Percentiles rank a stretch among this genome's conserved stretches.
Conservation (phyloP, 2,113 vertebrate genomes). For the Apeltes quadracus region DNA sequence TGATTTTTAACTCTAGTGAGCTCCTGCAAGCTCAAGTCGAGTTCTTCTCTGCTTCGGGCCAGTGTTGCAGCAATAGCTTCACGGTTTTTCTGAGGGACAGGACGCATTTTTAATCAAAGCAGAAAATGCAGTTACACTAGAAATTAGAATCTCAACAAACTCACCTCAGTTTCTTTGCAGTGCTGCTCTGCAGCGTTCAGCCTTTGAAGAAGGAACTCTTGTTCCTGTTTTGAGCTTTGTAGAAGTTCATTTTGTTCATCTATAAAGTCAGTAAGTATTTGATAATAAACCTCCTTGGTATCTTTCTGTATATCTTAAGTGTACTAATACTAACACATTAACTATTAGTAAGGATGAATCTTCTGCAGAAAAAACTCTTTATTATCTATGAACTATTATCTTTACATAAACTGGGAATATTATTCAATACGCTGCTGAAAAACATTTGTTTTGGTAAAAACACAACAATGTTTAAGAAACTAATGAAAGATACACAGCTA, state of each 20-base stretch:
- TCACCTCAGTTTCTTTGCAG: constrained; percentile 83
- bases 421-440: background rate
- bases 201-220: constrained; percentile 79
- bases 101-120: constrained; percentile 33
- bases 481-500: background rate
- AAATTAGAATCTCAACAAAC: constrained; percentile 3
- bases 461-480: background rate
- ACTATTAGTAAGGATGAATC: background rate
- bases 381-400: background rate
- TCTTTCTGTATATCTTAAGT: background rate
- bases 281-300: background rate
- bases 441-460: background rate
- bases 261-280: constrained; percentile 61
- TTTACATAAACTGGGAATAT: background rate
- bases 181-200: constrained; percentile 78
- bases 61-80: constrained; percentile 78
- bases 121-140: background rate
- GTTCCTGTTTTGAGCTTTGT: constrained; percentile 76
- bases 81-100: constrained; percentile 67
- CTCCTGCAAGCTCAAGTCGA: constrained; percentile 81
- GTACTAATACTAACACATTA: background rate
- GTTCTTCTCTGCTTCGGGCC: constrained; percentile 74
- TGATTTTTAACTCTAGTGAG: constrained; percentile 76
- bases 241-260: constrained; percentile 81
- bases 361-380: too few species aligned